Evolutionary conservation across 2,888 invertebrate species (phyloP), one percentile per base, ranked within the genome.

Genomic region (Platynereis dumerilii): DNA sequence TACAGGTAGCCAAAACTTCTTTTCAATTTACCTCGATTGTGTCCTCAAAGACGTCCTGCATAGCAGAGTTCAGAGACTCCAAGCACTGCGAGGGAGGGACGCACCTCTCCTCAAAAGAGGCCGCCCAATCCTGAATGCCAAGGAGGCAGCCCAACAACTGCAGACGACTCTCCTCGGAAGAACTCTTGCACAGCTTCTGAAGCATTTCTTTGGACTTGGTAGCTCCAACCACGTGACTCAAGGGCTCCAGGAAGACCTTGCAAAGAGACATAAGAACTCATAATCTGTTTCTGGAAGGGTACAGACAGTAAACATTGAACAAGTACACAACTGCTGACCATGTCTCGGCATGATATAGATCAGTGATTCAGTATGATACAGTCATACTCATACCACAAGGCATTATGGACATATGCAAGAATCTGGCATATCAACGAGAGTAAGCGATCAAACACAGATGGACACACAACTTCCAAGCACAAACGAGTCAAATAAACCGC

Each of bases 201-300:
- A 83, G 72, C 42, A 76, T 66, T 22, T 72, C 69, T 65, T 82
- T 80, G 15, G 80, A 80, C 60, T 76, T 78, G 34, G 76, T 75
- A 7, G 74, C 71, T 2, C 82, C 82, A 24, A 82, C 72, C n/a
- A 80, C 78, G 27, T 78, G 73, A 20, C 77, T 79, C 45, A 83
- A 69, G 0, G 81, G 80, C 34, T 79, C 78, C 52, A 83, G 72
- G 60, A 82, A 78, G 24, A 82, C 72, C 80, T 80, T 65, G 7
- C n/a, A n/a, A n/a, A n/a, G n/a, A 65, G 64, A 1, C 53, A 24
- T 45, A n/a, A n/a, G n/a, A n/a, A n/a, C n/a, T n/a, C n/a, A n/a
- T n/a, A n/a, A n/a, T n/a, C n/a, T 42, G 44, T n/a, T 42, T 42
- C 12, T 12, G 12, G 17, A 42, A 42, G 44, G 12, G 44, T 42